Conservation (phyloP, 2,113 vertebrate genomes). For the Sigmodon hispidus region DNA sequence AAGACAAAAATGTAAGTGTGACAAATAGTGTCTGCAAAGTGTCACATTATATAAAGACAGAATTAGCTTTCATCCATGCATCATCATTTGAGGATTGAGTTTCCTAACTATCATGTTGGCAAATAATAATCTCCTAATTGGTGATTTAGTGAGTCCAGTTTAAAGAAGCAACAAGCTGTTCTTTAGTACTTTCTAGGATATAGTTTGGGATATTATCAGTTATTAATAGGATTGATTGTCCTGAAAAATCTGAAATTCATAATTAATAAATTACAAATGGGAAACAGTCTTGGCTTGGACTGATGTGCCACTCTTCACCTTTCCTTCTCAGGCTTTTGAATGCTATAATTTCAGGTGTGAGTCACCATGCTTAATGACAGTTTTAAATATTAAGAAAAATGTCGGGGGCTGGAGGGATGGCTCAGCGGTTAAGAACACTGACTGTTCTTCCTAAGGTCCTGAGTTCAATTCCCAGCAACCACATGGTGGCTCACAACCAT, state of each 20-base stretch:
- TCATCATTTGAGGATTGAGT: conserved; percentile 23
- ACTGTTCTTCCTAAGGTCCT: too few species aligned
- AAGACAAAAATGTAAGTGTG: conserved; percentile 97
- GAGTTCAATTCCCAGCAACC: too few species aligned
- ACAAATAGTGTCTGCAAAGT: conserved; percentile 63
- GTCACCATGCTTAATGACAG: not conserved
- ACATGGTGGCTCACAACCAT: too few species aligned
- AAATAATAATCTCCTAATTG: conserved; percentile 28
- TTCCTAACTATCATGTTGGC: conserved; percentile 47
- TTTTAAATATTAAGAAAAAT: conserved; percentile 54
- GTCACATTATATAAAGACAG: not conserved
- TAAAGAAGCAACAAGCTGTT: not conserved
- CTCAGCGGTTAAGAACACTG: too few species aligned
- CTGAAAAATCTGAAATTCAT: conserved; percentile 4
- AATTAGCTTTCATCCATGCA: not conserved
- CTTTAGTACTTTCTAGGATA: not conserved
- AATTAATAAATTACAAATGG: not conserved
- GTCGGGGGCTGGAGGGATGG: too few species aligned
- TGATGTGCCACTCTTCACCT: not conserved
- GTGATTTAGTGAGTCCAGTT: conserved; percentile 31
- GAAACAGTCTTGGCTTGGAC: not conserved
- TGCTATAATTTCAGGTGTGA: not conserved
- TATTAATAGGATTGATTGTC: conserved; percentile 25
- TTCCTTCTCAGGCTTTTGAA: not conserved
- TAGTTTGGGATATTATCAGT: conserved; percentile 21